phyloP scores from a whole-genome alignment of 2,113 vertebrate species.

The Entomyzon cyanotis region DNA sequence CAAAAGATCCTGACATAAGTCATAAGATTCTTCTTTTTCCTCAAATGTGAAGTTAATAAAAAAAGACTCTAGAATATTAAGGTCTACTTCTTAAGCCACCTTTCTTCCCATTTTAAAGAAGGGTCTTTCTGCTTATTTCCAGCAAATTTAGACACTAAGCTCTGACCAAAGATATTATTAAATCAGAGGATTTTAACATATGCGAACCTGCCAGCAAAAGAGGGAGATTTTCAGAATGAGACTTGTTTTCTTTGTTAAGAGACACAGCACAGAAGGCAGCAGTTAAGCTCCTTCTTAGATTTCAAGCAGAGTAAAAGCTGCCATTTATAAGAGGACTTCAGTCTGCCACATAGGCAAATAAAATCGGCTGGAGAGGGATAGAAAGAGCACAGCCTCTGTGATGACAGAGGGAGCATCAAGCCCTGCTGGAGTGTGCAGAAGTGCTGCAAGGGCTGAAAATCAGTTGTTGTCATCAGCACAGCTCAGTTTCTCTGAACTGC shows the following conservation, averaged over 20 bases:
- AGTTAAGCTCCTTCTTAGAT: neutral
- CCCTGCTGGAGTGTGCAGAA: neutral
- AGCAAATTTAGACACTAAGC: slow-evolving; percentile 32
- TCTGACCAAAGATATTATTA: slow-evolving; percentile 13
- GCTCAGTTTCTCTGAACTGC: neutral
- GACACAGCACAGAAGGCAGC: neutral
- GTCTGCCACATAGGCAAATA: neutral
- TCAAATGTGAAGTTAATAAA: slow-evolving; percentile 50
- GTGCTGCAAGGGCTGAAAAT: neutral
- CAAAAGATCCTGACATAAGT: slow-evolving; percentile 67
- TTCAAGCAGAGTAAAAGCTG: neutral
- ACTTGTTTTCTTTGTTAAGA: neutral
- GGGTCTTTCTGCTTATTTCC: slow-evolving; percentile 20
- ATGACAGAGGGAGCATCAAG: neutral
- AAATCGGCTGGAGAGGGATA: neutral
- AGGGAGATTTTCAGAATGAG: neutral
- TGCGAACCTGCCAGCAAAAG: neutral
- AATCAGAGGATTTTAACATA: neutral
- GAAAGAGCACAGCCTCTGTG: neutral
- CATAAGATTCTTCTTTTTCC: slow-evolving; percentile 6
- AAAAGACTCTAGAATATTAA: slow-evolving; percentile 49
- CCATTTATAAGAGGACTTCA: neutral
- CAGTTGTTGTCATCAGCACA: neutral
- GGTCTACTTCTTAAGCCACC: slow-evolving; percentile 13
- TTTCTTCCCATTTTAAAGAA: slow-evolving; percentile 27